Evolutionary conservation across 2,888 invertebrate species (phyloP).

Genomic region (Orchesellides sinensis): DNA sequence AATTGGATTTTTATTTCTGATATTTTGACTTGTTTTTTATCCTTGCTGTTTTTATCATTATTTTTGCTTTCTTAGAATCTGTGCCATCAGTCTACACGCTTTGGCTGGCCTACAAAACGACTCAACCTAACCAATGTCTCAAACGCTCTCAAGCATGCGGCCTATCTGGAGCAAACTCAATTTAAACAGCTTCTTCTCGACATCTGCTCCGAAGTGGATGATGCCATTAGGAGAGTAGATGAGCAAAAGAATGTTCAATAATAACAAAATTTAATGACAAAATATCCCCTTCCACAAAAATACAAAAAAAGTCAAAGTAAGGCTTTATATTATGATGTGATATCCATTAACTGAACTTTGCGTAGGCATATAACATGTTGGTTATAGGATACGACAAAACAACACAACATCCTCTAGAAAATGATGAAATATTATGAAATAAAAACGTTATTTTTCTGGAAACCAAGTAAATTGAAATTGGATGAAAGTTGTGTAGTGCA

Average conservation of each 20-base stretch:
- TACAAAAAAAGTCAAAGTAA: too few relatives aligned
- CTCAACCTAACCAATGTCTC: slow-evolving; percentile 56
- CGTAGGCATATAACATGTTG: too few relatives aligned
- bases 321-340: too few relatives aligned
- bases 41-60: background rate
- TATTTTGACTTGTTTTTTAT: background rate
- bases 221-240: slow-evolving; percentile 36
- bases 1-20: background rate
- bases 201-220: slow-evolving; percentile 64
- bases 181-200: slow-evolving; percentile 58
- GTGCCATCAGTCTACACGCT: slow-evolving; percentile 40
- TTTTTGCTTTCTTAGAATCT: slow-evolving; percentile 51
- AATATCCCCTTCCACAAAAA: too few relatives aligned
- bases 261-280: too few relatives aligned
- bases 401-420: too few relatives aligned
- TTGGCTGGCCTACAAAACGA: slow-evolving; percentile 52
- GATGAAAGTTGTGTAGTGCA: too few relatives aligned
- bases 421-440: too few relatives aligned
- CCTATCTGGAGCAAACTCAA: slow-evolving; percentile 61
- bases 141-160: slow-evolving; percentile 56
- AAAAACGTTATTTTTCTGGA: too few relatives aligned
- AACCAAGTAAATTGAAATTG: too few relatives aligned
- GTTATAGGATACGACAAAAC: too few relatives aligned
- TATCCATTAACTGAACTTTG: too few relatives aligned
- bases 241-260: background rate